These are phyloP conservation scores for Lampropteryx suffumata DNA, from an alignment of 2,888 invertebrate species.

Conservation along the genomic window DNA sequence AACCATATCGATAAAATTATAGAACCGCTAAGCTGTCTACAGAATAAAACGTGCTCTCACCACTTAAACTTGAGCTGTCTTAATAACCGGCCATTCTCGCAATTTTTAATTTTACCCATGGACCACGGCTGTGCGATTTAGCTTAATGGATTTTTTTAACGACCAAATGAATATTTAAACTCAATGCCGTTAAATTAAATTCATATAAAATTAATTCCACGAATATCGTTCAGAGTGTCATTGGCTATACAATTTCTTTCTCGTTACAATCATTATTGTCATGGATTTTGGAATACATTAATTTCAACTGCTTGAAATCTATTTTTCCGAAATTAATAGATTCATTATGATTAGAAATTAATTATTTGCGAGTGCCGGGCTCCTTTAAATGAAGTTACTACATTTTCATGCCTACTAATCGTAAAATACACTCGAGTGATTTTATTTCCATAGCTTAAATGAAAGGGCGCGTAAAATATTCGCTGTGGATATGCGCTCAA, in stretches of 20 bases:
- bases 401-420: constrained; percentile 15
- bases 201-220: constrained; percentile 63
- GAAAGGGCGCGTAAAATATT: constrained; percentile 14
- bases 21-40: constrained; percentile 22
- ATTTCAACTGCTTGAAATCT: constrained; percentile 30
- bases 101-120: constrained; percentile 56
- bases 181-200: constrained; percentile 60
- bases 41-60: constrained; percentile 30
- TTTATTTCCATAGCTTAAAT: constrained; percentile 19
- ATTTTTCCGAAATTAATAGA: constrained; percentile 21
- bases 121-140: constrained; percentile 49
- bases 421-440: constrained; percentile 15
- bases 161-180: constrained; percentile 71
- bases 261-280: constrained; percentile 41
- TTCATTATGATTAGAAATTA: constrained; percentile 30
- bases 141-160: constrained; percentile 69
- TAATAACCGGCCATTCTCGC: constrained; percentile 39
- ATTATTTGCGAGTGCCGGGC: constrained; percentile 20
- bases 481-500: constrained; percentile 6
- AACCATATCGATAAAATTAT: constrained; percentile 32
- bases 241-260: constrained; percentile 45
- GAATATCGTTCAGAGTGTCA: constrained; percentile 39
- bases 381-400: constrained; percentile 7
- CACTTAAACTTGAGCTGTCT: constrained; percentile 32
- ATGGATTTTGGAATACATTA: constrained; percentile 41